phyloP scores from a whole-genome alignment of 2,888 invertebrate species.

The Eremobia ochroleuca region DNA sequence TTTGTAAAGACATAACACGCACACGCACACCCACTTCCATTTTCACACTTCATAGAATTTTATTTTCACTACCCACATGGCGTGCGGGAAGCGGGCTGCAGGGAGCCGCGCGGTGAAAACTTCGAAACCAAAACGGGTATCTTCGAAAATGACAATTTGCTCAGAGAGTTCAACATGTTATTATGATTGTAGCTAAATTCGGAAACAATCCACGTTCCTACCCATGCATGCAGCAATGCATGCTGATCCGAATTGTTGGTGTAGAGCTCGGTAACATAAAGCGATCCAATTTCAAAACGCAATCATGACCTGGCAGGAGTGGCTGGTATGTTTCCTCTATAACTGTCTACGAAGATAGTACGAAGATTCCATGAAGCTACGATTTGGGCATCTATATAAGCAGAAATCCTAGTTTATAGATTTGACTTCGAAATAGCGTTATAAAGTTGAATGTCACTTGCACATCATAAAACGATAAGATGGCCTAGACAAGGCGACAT shows the following conservation, averaged over 20 bases:
- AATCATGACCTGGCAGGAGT: neutral
- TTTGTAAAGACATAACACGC: neutral
- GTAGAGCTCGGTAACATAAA: neutral
- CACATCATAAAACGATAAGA: neutral
- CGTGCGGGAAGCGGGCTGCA: neutral
- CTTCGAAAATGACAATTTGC: neutral
- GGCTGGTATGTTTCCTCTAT: neutral
- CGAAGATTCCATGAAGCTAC: neutral
- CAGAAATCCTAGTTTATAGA: neutral
- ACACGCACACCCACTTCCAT: neutral
- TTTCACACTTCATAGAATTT: too few relatives aligned
- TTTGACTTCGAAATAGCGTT: neutral
- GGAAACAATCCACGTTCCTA: slow-evolving; percentile 8
- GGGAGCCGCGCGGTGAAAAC: neutral
- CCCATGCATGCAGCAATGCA: slow-evolving; percentile 4
- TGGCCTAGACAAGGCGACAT: too few relatives aligned
- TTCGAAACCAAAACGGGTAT: neutral
- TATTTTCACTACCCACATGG: neutral
- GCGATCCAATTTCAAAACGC: slow-evolving; percentile 21
- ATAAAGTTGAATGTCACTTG: neutral
- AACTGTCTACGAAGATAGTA: neutral
- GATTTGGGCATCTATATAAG: neutral
- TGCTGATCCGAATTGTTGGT: slow-evolving; percentile 16
- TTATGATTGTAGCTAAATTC: neutral
- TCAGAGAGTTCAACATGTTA: neutral